Evolutionary conservation across 2,888 invertebrate species (phyloP).

Genomic region (Eupelmus urozonus): DNA sequence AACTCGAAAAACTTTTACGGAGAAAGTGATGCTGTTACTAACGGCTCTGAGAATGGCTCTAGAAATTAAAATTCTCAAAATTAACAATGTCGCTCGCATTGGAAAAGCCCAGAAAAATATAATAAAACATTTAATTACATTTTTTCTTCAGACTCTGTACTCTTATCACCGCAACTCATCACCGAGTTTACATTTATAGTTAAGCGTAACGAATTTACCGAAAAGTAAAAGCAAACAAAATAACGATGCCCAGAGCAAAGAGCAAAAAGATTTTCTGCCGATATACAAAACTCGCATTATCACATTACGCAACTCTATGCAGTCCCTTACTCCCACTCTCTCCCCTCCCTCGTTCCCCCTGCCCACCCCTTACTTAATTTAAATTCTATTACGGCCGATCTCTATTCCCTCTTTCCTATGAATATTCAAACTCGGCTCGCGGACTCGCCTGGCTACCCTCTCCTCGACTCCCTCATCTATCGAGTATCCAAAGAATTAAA

Average conservation of each 20-base stretch:
- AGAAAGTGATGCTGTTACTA: neutral
- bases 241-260: constrained; percentile 23
- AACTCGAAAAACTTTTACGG: neutral
- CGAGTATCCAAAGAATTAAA: constrained; percentile 77
- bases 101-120: neutral
- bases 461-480: constrained; percentile 70
- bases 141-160: too few species aligned
- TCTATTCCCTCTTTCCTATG: constrained; percentile 77
- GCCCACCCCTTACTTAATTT: constrained; percentile 73
- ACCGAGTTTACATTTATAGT: too few species aligned
- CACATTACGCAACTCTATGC: constrained; percentile 53
- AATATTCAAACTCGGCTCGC: constrained; percentile 75
- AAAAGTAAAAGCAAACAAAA: neutral
- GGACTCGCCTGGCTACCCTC: constrained; percentile 61
- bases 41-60: too few species aligned
- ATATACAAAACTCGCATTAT: constrained; percentile 56
- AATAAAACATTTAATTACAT: too few species aligned
- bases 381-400: constrained; percentile 77
- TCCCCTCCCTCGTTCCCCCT: neutral
- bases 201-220: too few species aligned
- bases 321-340: constrained; percentile 43
- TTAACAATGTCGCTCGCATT: neutral
- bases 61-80: neutral
- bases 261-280: constrained; percentile 50
- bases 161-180: too few species aligned